Percentiles rank a stretch among this genome's conserved stretches.
Conservation (phyloP, 2,113 vertebrate species). For the Harpagus bidentatus region DNA sequence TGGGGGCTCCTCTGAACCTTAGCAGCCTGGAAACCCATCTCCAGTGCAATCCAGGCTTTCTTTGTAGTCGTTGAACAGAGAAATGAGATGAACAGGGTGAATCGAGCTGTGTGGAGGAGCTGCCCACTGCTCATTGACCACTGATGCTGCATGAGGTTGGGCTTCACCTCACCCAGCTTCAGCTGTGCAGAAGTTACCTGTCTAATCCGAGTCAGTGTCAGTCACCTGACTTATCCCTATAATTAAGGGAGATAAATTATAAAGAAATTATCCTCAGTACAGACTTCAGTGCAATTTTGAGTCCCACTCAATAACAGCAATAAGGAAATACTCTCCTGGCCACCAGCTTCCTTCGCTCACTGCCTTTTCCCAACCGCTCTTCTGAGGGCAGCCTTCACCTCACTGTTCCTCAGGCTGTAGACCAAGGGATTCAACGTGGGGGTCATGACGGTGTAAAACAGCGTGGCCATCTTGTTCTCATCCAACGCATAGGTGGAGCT, state of each 20-base stretch:
- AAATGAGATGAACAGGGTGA: not conserved
- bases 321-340: not conserved
- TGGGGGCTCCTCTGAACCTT: not conserved
- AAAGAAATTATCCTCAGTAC: not conserved
- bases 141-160: not conserved
- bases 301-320: not conserved
- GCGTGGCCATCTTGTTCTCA: not conserved
- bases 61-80: not conserved
- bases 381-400: not conserved
- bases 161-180: not conserved
- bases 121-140: too few species aligned
- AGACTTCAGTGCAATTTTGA: not conserved
- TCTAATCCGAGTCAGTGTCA: not conserved
- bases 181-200: not conserved
- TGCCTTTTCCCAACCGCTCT: not conserved
- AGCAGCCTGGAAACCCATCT: not conserved
- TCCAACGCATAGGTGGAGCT: not conserved
- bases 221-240: not conserved
- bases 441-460: not conserved
- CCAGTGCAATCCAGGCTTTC: not conserved
- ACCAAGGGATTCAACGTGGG: slow-evolving; percentile 20
- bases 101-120: not conserved
- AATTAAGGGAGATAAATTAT: not conserved
- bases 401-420: slow-evolving; percentile 27
- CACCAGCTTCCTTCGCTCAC: not conserved